Conservation (phyloP, 2,888 invertebrate genomes). For the Nudaria mundana region DNA sequence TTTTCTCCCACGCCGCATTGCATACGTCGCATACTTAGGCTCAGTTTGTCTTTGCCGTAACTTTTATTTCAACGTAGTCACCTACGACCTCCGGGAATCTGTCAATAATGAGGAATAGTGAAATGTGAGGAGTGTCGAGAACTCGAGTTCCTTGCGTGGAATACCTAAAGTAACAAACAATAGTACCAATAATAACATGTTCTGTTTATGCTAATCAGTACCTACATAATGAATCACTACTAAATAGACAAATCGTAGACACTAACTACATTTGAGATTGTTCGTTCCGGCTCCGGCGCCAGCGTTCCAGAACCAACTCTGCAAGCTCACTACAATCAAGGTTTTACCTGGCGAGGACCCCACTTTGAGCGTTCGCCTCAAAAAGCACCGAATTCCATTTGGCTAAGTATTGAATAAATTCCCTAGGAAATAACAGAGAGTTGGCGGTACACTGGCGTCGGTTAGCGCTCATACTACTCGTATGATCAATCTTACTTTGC, state of each 20-base stretch:
- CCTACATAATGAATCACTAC: too few species aligned
- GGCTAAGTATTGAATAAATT: neutral
- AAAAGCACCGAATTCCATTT: slow-evolving; percentile 9
- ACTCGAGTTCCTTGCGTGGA: neutral
- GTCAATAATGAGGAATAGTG: slow-evolving; percentile 1
- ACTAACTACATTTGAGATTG: slow-evolving; percentile 49
- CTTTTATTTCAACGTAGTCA: too few species aligned
- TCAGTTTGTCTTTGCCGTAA: too few species aligned
- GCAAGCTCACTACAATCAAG: slow-evolving; percentile 1
- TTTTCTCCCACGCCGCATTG: too few species aligned
- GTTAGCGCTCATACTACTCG: slow-evolving; percentile 2
- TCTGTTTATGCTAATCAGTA: slow-evolving; percentile 26
- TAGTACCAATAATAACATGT: slow-evolving; percentile 6
- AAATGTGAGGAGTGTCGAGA: neutral
- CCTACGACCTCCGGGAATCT: too few species aligned
- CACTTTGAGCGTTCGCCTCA: slow-evolving; percentile 14
- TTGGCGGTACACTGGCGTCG: neutral
- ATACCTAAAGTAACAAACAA: slow-evolving; percentile 4
- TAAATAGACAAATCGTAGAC: too few species aligned
- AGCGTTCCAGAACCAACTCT: neutral
- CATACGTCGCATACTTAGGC: too few species aligned
- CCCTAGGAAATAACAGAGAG: slow-evolving; percentile 1
- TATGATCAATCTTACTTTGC: slow-evolving; percentile 7
- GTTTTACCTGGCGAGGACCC: slow-evolving; percentile 11
- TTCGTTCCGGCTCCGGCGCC: slow-evolving; percentile 28